Evolutionary conservation across 2,888 invertebrate species (phyloP), one percentile per base, ranked within the genome.

Genomic region (Baronia brevicornis): DNA sequence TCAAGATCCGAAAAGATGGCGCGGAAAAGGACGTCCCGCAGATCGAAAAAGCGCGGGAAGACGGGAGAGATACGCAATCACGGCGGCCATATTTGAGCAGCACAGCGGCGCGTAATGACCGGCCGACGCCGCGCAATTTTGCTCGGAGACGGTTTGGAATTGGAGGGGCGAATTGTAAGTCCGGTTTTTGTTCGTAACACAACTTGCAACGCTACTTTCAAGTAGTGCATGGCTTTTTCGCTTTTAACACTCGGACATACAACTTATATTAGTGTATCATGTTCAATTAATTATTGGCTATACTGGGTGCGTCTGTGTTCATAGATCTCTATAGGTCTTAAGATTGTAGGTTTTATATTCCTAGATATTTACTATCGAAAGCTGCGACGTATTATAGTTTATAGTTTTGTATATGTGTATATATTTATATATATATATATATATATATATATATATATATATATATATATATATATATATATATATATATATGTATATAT

Each of bases 91-190:
- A 67, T 57, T 64, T 57, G 53, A 60, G 43, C 53, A 48, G 56
- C 49, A 58, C 55, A 48, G 56, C 62, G 55, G 58, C 59, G 50
- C 73, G 70, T 48, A 72, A 46, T 75, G 82, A 79, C 61, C 60
- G 70, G 41, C 72, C 73, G 45, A 62, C 51, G 47, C 66, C 54
- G 46, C 68, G 79, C 45, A 69, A 61, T 55, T 77, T 73, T 54
- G 63, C 61, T 49, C 70, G 79, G 9, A 60, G 75, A 38, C 56
- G 71, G 44, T 59, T 59, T 50, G 70, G 70, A 38, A 75, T n/a
- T n/a, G 67, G 62, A 32, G 71, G 72, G 68, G 74, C 66, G 47
- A 73, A 66, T 56, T 60, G 82, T 82, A 56, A 82, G 80, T 77
- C 66, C 66, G 66, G 69, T 62, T 73, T n/a, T 57, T 45, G 36